phyloP scores from a whole-genome alignment of 2,113 vertebrate genomes.

The Xenopus borealis region DNA sequence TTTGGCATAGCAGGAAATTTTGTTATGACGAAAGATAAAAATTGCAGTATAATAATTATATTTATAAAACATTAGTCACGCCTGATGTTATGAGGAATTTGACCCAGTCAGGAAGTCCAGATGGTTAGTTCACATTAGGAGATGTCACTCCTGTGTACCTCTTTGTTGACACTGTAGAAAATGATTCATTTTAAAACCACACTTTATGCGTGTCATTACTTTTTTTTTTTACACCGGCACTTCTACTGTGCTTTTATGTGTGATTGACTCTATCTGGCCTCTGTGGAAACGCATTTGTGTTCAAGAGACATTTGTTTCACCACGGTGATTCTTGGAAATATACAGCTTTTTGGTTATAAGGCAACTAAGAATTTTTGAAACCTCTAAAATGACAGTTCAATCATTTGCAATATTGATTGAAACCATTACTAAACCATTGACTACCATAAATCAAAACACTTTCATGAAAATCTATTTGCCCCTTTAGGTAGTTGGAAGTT shows the following conservation, averaged over 20 bases:
- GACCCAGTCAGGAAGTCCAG: slow-evolving; percentile 42
- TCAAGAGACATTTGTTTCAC: slow-evolving; percentile 42
- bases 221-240: slow-evolving; percentile 49
- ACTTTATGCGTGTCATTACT: slow-evolving; percentile 48
- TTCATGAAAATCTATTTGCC: no score
- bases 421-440: no score
- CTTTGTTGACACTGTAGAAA: slow-evolving; percentile 53
- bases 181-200: slow-evolving; percentile 49
- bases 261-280: slow-evolving; percentile 50
- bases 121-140: slow-evolving; percentile 43
- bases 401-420: no score
- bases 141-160: slow-evolving; percentile 38
- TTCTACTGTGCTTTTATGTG: slow-evolving; percentile 44
- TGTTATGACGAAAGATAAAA: no score
- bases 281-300: slow-evolving; percentile 49
- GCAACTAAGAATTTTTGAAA: not conserved
- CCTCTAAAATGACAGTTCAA: no score
- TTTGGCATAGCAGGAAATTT: no score
- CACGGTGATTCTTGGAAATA: not conserved
- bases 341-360: not conserved
- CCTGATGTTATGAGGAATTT: slow-evolving; percentile 24
- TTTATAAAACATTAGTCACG: slow-evolving; percentile 35
- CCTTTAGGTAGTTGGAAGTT: no score
- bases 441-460: no score
- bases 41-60: slow-evolving; percentile 40